These are phyloP conservation scores for Charina bottae DNA, from an alignment of 2,113 vertebrate species.

Conservation along the genomic window DNA sequence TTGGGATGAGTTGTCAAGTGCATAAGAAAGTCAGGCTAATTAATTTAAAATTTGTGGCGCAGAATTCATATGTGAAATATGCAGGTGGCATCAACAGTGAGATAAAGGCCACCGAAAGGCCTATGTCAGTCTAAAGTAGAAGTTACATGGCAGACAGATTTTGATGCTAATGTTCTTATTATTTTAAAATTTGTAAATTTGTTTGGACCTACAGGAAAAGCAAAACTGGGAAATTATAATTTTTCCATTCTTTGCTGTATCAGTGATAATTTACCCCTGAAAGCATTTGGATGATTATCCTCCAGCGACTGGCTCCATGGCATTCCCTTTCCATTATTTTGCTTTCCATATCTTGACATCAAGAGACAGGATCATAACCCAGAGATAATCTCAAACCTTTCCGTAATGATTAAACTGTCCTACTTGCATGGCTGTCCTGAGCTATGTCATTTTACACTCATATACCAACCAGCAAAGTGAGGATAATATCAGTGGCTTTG, in stretches of 20 bases:
- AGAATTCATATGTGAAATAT: neutral
- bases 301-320: neutral
- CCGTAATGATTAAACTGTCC: neutral
- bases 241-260: neutral
- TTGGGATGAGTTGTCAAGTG: slow-evolving; percentile 36
- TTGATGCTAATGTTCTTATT: neutral
- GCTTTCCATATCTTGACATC: neutral
- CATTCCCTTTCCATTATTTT: neutral
- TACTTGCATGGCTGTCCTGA: neutral
- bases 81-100: neutral
- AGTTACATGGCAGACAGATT: neutral
- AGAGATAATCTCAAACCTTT: neutral
- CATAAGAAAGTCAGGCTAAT: slow-evolving; percentile 36
- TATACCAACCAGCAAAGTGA: neutral
- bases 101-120: neutral
- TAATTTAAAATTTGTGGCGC: slow-evolving; percentile 33
- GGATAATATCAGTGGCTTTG: neutral
- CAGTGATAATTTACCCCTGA: neutral
- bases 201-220: neutral
- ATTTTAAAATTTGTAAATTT: neutral
- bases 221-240: neutral
- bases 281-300: neutral
- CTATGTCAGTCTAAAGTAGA: neutral
- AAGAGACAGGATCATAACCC: neutral
- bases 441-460: neutral